Conservation (phyloP, 2,888 invertebrate species). For the Drosophila tripunctata region DNA sequence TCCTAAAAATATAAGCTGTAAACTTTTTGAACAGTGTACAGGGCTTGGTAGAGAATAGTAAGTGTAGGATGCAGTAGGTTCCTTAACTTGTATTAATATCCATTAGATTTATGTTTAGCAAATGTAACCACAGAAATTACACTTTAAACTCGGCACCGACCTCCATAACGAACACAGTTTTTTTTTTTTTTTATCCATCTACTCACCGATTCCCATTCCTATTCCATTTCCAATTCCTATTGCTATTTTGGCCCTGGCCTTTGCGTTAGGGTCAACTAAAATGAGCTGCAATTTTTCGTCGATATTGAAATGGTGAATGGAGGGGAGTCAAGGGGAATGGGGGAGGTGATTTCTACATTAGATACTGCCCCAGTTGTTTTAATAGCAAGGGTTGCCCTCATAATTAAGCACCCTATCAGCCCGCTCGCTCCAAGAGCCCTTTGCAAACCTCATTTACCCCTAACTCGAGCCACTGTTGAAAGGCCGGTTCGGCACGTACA, state of each 20-base stretch:
- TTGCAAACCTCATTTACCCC: conserved; percentile 17
- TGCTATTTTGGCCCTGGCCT: background rate
- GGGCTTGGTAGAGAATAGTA: background rate
- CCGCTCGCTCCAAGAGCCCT: background rate
- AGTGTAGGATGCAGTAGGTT: background rate
- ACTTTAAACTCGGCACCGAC: conserved; percentile 61
- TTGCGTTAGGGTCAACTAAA: conserved; percentile 23
- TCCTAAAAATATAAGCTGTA: too few species aligned
- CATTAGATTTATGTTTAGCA: conserved; percentile 77
- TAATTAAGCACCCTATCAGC: conserved; percentile 56
- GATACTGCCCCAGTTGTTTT: conserved; percentile 69
- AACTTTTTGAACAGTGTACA: background rate
- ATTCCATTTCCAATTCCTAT: background rate
- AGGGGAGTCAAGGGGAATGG: too few species aligned
- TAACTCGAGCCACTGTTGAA: conserved; percentile 34
- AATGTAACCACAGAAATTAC: conserved; percentile 78
- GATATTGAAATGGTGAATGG: conserved; percentile 57
- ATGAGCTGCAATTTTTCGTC: conserved; percentile 67
- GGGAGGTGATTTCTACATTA: conserved; percentile 48
- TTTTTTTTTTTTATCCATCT: background rate
- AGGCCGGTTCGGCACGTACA: conserved; percentile 65
- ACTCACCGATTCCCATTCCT: background rate
- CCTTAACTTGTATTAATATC: conserved; percentile 75
- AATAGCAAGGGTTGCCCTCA: conserved; percentile 69
- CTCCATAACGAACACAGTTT: background rate